phyloP scores from a whole-genome alignment of 2,797 vertebrate species.

The Aldrovandia affinis region DNA sequence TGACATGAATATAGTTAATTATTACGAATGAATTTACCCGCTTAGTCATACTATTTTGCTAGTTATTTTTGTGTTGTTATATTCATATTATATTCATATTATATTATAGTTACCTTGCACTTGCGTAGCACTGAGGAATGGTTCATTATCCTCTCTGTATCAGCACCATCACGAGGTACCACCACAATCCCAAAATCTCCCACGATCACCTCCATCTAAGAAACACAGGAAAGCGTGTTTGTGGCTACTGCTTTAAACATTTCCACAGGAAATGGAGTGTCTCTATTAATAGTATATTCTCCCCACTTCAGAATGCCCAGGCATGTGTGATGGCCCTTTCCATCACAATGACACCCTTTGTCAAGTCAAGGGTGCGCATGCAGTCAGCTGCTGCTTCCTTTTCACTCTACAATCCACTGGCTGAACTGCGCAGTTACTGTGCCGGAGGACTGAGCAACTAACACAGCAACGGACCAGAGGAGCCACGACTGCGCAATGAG shows the following conservation, averaged over 20 bases:
- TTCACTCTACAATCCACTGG: not conserved
- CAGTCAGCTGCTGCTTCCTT: not conserved
- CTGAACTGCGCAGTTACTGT: not conserved
- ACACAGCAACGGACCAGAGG: too few species aligned
- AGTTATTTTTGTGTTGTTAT: too few species aligned
- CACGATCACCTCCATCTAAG: conserved; percentile 96
- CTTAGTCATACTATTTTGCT: too few species aligned
- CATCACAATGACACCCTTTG: too few species aligned
- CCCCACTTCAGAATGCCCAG: not conserved
- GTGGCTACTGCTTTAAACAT: not conserved
- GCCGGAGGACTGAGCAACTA: not conserved
- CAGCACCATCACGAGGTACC: conserved; percentile 89
- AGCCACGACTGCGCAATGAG: too few species aligned
- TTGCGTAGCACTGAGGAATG: conserved; percentile 96
- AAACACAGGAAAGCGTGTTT: conserved; percentile 21
- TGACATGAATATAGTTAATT: not conserved
- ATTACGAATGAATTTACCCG: not conserved
- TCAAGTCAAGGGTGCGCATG: not conserved
- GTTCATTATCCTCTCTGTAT: conserved; percentile 95
- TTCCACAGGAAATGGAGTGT: not conserved
- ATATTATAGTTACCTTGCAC: conserved; percentile 79
- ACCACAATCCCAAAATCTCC: conserved; percentile 97
- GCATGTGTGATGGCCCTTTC: not conserved
- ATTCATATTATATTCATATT: too few species aligned
- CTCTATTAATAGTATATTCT: not conserved